Conservation (phyloP, 30 jellyfish, hydroid and myxozoan genomes). For the Nemopilema nomurai region DNA sequence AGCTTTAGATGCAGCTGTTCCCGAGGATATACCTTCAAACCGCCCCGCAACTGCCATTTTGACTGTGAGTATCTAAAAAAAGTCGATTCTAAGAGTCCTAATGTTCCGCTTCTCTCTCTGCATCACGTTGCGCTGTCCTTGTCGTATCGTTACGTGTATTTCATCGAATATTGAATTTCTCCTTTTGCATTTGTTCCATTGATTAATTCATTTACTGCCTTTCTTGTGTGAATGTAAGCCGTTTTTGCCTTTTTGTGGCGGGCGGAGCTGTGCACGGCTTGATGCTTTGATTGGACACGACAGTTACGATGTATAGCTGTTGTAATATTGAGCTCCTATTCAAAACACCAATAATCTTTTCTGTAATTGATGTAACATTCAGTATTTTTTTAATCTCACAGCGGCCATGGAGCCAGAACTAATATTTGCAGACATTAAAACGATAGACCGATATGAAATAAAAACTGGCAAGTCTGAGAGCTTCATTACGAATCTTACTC, state of each 20-base stretch:
- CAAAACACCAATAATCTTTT: too few species aligned
- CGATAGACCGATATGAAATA: conserved; percentile 56
- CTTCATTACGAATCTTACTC: conserved; percentile 66
- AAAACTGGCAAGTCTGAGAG: conserved; percentile 51
- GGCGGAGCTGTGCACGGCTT: too few species aligned
- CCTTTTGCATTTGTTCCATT: neutral
- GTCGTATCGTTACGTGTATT: neutral
- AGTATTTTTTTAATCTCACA: conserved; percentile 12
- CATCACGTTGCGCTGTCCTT: neutral
- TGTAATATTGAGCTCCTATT: too few species aligned
- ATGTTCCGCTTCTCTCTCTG: neutral
- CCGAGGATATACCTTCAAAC: conserved; percentile 53
- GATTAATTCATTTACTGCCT: too few species aligned
- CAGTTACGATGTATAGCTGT: too few species aligned
- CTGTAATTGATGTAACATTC: neutral
- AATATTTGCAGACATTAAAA: conserved; percentile 70
- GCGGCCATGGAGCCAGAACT: conserved; percentile 72
- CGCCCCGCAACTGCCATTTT: conserved; percentile 55
- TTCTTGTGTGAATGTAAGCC: too few species aligned
- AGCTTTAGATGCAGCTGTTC: conserved; percentile 81
- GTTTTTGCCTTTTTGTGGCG: too few species aligned
- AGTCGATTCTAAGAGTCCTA: neutral
- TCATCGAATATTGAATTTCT: neutral
- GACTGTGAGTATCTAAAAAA: conserved; percentile 45
- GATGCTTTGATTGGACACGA: too few species aligned